Conservation (phyloP, 2,113 vertebrate genomes). For the Clupea harengus region DNA sequence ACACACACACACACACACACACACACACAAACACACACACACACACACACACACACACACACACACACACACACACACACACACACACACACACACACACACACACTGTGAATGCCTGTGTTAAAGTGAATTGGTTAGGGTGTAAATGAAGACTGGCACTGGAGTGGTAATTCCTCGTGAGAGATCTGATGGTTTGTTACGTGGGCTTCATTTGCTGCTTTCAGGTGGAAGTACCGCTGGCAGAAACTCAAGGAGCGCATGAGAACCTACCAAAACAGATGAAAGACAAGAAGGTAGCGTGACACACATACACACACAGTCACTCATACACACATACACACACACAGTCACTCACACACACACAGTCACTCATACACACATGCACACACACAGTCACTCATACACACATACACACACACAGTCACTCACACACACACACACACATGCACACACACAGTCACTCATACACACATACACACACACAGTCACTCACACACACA, state of each 20-base stretch:
- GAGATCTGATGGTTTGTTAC: slow-evolving; percentile 38
- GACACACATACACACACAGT: background rate
- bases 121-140: background rate
- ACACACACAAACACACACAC: no score
- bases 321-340: background rate
- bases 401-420: background rate
- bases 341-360: background rate
- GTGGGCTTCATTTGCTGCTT: background rate
- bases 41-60: background rate
- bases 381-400: no score
- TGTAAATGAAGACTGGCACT: background rate
- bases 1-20: no score
- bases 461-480: background rate
- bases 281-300: background rate
- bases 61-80: background rate
- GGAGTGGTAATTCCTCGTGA: slow-evolving; percentile 16
- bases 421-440: background rate
- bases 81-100: background rate
- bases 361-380: background rate
- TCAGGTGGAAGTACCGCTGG: slow-evolving; percentile 56
- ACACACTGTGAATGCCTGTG: background rate
- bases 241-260: slow-evolving; percentile 48
- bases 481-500: background rate
- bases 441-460: background rate
- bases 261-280: slow-evolving; percentile 37